A percentile compares a stretch with the other conserved stretches of the same genome.
phyloP scores from a whole-genome alignment of 2,113 vertebrate genomes.

The Hemiscyllium ocellatum region DNA sequence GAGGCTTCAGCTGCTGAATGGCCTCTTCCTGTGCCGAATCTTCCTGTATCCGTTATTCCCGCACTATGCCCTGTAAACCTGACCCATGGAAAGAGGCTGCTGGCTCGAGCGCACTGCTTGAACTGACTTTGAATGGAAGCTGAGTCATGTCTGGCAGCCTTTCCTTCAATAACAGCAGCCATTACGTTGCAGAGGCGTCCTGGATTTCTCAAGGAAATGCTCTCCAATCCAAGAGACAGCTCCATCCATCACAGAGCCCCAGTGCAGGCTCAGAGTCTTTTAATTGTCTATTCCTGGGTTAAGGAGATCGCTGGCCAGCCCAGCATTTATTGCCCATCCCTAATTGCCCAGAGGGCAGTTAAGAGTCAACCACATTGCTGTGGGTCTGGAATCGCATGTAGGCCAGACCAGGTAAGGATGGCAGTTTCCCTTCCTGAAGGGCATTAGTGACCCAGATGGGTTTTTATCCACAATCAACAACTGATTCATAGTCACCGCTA shows the following conservation, averaged over 20 bases:
- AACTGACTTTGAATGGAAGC: not conserved
- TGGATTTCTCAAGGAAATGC: not conserved
- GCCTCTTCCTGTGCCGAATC: not conserved
- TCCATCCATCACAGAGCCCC: not conserved
- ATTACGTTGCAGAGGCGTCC: not conserved
- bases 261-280: not conserved
- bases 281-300: too few relatives aligned
- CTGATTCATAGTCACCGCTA: too few relatives aligned
- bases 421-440: too few relatives aligned
- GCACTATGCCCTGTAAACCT: not conserved
- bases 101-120: not conserved
- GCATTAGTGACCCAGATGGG: too few relatives aligned
- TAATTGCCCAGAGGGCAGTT: too few relatives aligned
- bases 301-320: too few relatives aligned
- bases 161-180: not conserved
- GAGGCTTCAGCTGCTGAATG: not conserved
- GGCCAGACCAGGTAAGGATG: too few relatives aligned
- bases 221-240: not conserved
- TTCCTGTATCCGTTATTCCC: not conserved
- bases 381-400: too few relatives aligned
- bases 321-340: too few relatives aligned
- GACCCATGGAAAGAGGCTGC: not conserved
- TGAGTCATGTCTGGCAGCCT: not conserved
- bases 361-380: too few relatives aligned
- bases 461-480: too few relatives aligned